phyloP scores from a whole-genome alignment of 2,888 invertebrate species.

The Scaptomyza cyrtandrae region DNA sequence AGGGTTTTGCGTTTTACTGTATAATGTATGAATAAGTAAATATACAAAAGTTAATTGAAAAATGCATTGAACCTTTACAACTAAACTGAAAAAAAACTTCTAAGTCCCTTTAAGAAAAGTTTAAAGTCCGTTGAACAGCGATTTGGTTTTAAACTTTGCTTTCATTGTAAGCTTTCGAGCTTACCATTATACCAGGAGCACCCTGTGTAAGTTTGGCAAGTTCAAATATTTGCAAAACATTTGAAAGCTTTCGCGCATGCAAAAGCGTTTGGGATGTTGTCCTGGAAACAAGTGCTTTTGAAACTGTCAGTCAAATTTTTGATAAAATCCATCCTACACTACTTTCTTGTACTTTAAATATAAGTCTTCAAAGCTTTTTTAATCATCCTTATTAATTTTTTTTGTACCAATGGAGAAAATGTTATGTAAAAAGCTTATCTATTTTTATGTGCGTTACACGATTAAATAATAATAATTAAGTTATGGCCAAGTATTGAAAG shows the following conservation, averaged over 20 bases:
- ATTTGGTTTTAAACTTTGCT: conserved; percentile 27
- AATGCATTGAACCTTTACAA: background rate
- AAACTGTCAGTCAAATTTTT: background rate
- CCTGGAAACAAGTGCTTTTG: background rate
- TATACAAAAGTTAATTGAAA: background rate
- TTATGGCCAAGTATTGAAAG: background rate
- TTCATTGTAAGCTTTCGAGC: background rate
- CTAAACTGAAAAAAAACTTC: background rate
- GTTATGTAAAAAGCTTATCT: background rate
- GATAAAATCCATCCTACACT: background rate
- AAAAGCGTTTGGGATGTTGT: background rate
- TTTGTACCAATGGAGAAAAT: background rate
- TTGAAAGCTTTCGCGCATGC: conserved; percentile 16
- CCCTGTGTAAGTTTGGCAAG: conserved; percentile 28
- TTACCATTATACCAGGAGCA: conserved; percentile 2
- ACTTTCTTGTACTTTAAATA: background rate
- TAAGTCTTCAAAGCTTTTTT: background rate
- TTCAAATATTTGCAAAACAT: conserved; percentile 6
- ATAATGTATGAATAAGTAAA: no score
- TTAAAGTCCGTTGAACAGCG: background rate
- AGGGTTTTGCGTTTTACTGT: background rate
- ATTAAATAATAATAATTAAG: background rate
- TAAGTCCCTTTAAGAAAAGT: background rate
- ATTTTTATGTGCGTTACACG: background rate
- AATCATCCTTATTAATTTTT: background rate